Conservation (phyloP, 2,113 vertebrate species). For the Rhagologus leucostigma region DNA sequence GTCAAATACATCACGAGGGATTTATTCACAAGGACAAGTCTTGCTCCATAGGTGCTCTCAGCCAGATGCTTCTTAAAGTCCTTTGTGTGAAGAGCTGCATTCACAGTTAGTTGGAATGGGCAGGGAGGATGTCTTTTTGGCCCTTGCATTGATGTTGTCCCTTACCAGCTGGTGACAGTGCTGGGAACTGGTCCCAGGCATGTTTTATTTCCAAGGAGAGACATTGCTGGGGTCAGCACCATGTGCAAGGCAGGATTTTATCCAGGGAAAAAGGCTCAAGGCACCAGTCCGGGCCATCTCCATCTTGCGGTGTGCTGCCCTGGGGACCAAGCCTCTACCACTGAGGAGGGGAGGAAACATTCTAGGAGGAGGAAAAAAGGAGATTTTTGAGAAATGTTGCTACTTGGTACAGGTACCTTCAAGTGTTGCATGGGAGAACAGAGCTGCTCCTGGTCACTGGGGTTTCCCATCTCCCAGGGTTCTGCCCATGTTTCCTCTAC, state of each 20-base stretch:
- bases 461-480: background rate
- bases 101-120: background rate
- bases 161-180: accelerated
- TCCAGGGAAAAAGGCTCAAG: background rate
- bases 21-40: background rate
- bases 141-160: background rate
- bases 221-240: accelerated
- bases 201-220: background rate
- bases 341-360: background rate
- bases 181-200: background rate
- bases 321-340: background rate
- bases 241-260: background rate
- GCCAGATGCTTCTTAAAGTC: background rate
- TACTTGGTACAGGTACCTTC: background rate
- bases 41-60: background rate
- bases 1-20: background rate
- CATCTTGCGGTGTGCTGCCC: background rate
- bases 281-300: background rate
- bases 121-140: background rate
- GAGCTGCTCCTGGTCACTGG: background rate
- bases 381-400: background rate
- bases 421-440: background rate
- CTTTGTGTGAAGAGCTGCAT: background rate
- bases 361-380: too few species aligned
- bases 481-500: background rate